These are phyloP conservation scores for Alviniconcha strummeri DNA, from an alignment of 2,888 invertebrate genomes.

Conservation along the genomic window DNA sequence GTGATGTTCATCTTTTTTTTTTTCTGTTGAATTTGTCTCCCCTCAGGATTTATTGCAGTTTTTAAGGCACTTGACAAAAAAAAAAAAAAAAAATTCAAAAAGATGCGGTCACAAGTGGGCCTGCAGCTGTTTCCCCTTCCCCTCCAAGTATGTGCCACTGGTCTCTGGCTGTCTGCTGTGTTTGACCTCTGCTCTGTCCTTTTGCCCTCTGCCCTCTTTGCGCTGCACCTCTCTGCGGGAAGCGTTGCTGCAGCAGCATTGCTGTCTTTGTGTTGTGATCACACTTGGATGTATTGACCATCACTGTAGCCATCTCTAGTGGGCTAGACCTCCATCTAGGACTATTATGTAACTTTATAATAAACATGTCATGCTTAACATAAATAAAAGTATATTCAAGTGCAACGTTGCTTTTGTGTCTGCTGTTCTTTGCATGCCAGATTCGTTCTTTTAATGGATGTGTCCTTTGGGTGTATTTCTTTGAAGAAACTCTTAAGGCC, in stretches of 20 bases:
- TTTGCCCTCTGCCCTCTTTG: slow-evolving; percentile 1
- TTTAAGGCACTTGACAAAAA: slow-evolving; percentile 1
- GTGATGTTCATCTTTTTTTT: background rate
- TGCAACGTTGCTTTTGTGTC: slow-evolving; percentile 35
- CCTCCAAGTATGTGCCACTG: background rate
- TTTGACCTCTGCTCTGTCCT: no score
- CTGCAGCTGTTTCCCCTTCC: background rate
- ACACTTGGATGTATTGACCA: slow-evolving; percentile 37
- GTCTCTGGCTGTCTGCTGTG: no score
- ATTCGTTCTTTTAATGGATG: no score
- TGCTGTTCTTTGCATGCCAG: slow-evolving; percentile 23
- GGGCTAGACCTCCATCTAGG: slow-evolving; percentile 40
- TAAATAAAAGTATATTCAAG: slow-evolving; percentile 53
- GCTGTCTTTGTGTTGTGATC: slow-evolving; percentile 41
- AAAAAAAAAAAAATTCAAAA: background rate
- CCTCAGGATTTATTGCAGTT: slow-evolving; percentile 20
- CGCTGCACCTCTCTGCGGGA: slow-evolving; percentile 1
- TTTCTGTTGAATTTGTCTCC: background rate
- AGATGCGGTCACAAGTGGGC: background rate
- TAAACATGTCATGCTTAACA: slow-evolving; percentile 53
- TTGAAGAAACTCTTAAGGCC: no score
- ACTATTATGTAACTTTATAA: slow-evolving; percentile 39
- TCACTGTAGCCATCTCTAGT: slow-evolving; percentile 40
- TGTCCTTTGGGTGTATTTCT: no score
- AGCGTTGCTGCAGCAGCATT: slow-evolving; percentile 20